Evolutionary conservation across 2,888 invertebrate genomes (phyloP), one percentile per base, ranked within the genome.

Genomic region (Glaucopsyche alexis): DNA sequence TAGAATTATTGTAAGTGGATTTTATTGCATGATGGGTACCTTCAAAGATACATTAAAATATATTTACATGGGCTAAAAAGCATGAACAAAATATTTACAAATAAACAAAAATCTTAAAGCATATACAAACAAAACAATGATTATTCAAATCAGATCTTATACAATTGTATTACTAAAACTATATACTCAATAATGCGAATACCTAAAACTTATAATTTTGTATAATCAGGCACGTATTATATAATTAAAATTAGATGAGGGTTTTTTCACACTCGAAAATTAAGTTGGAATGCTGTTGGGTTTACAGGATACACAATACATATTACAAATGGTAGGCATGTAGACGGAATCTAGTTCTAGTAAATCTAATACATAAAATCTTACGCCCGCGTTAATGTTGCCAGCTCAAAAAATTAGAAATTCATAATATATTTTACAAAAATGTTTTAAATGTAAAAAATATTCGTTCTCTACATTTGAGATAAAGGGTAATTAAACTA

Each of bases 381-480:
- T 69, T 60, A 69, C 70, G 74, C 66, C 72, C 67, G 52, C 45
- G 71, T 60, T 16, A 74, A 73, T 74, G 72, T 75, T 76, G 65
- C 75, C 72, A 74, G 73, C 71, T 72, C 71, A 73, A 74, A 75
- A 77, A 77, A 75, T 55, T 55, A 71, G 79, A 75, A 78, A 76
- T 81, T 76, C 78, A 81, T 79, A 85, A 81, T 81, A 76, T 78
- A 77, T 79, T 78, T 83, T 86, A 86, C 82, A 85, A 87, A 19
- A 88, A 87, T 87, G 85, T 86, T 87, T 82, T 84, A 84, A 82
- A 83, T 84, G 85, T 85, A 79, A 84, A 79, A 82, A 82, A 80
- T 74, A 75, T 75, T 76, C 70, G 72, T 76, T 72, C 71, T 74
- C 75, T 70, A 67, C 6, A 7, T 69, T 69, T 14, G 47, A 69